Evolutionary conservation across 2,113 vertebrate species (phyloP), one percentile per base, ranked within the genome.

Genomic region (Xiphias gladius): DNA sequence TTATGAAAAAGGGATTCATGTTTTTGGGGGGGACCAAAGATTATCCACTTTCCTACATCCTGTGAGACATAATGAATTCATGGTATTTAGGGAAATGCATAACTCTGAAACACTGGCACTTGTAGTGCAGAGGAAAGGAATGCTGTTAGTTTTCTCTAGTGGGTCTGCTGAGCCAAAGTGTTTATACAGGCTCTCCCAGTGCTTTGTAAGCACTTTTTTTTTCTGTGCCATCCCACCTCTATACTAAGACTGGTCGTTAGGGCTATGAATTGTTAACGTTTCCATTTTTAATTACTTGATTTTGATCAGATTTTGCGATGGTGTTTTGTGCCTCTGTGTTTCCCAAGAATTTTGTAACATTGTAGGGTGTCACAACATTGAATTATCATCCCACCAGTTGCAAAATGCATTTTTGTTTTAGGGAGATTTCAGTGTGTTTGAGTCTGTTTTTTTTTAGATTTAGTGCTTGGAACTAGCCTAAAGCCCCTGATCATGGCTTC

Each of bases 131-230:
- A 35, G 69, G 26, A 10, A 28, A 59, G 55, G 55, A 54, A 30
- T 55, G 30, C 35, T 12, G 59, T 74, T 62, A 26, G 2, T 85
- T 83, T 72, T 79, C 64, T 64, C 6, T 11, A 13, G 26, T 24
- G 28, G 24, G 4, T 76, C 66, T 89, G 82, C 82, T 83, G 85
- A 83, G 26, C 82, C 80, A 70, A 79, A 79, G 63, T 46, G 70
- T 83, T 89, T 80, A 41, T 59, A 28, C 64, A 70, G 54, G 39
- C 28, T 77, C 28, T 64, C 63, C 46, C 12, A 54, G 58, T 69
- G 85, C 75, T 68, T 79, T 67, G 62, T 68, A 35, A 73, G 86
- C 85, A 76, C 64, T 83, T 83, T 70, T 6, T n/a, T 77, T 70
- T 73, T 20, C 50, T 54, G 22, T 28, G 41, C 46, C 50, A 39